A percentile compares a stretch with the other conserved stretches of the same genome.
These are phyloP conservation scores for Danio kyathit DNA, from an alignment of 2,797 vertebrate genomes.

Conservation along the genomic window DNA sequence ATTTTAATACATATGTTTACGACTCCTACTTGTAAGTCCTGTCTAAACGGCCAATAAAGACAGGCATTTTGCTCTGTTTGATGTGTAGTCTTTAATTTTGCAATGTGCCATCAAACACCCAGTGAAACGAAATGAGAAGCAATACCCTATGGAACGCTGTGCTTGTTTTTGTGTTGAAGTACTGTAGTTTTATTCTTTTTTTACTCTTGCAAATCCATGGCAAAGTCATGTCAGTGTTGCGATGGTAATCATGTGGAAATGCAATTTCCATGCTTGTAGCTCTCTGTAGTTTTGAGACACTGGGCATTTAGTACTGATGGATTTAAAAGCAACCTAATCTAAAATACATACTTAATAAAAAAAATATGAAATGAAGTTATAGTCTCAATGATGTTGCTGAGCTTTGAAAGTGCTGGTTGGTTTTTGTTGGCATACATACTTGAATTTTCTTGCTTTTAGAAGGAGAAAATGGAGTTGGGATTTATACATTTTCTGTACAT, in stretches of 20 bases:
- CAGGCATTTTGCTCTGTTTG: conserved; percentile 70
- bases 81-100: conserved; percentile 20
- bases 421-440: background rate
- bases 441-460: background rate
- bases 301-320: conserved; percentile 76
- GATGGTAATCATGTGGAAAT: background rate
- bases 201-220: background rate
- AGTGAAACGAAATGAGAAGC: conserved; percentile 16
- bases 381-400: conserved; percentile 4
- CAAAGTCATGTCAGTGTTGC: background rate
- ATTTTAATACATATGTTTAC: conserved; percentile 53
- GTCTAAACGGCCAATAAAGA: conserved; percentile 74
- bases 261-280: conserved; percentile 9
- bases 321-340: conserved; percentile 54
- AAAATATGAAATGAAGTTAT: background rate
- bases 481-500: background rate
- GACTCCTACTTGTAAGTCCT: conserved; percentile 79
- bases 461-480: background rate
- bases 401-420: conserved; percentile 41
- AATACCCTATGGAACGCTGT: conserved; percentile 22
- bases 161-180: conserved; percentile 11
- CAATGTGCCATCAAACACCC: conserved; percentile 33
- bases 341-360: background rate
- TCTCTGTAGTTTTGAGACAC: conserved; percentile 18
- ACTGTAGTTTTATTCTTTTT: background rate